Evolutionary conservation across 2,888 invertebrate genomes (phyloP).

Genomic region (Archaeoteleia sp.): DNA sequence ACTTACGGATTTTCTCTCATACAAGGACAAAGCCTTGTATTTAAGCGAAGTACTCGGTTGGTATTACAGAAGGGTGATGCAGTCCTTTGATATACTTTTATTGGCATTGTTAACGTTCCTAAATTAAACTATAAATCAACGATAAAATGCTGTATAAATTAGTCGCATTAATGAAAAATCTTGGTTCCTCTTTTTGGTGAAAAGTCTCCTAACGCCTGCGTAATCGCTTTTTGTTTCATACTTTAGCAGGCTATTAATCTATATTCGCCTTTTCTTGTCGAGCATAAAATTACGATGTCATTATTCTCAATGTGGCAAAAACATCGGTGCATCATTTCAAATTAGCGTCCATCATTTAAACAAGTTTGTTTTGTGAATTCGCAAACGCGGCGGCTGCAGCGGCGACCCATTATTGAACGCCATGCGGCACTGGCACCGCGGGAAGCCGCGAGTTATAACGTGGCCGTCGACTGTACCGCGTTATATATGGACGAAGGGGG

Average conservation of each 20-base stretch:
- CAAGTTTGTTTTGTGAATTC: conserved; percentile 19
- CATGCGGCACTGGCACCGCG: conserved; percentile 34
- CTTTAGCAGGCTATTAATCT: conserved; percentile 35
- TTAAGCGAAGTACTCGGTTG: too few relatives aligned
- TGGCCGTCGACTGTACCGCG: conserved; percentile 14
- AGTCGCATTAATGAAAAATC: too few relatives aligned
- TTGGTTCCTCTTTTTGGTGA: too few relatives aligned
- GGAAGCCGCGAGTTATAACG: conserved; percentile 16
- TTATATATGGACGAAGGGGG: conserved; percentile 21
- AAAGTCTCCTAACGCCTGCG: too few relatives aligned
- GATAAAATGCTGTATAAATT: too few relatives aligned
- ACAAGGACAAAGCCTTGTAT: too few relatives aligned
- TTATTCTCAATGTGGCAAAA: conserved; percentile 24
- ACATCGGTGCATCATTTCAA: conserved; percentile 12
- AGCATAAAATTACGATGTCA: not conserved
- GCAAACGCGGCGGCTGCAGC: conserved; percentile 9
- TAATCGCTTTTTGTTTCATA: conserved; percentile 38
- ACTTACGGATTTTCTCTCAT: too few relatives aligned
- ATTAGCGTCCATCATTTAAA: conserved; percentile 29
- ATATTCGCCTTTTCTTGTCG: conserved; percentile 11
- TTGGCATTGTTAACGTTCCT: too few relatives aligned
- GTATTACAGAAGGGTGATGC: too few relatives aligned
- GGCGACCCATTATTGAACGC: conserved; percentile 45
- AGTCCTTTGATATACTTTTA: too few relatives aligned
- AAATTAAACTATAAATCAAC: too few relatives aligned